Evolutionary conservation across 2,888 invertebrate species (phyloP), one percentile per base, ranked within the genome.

Genomic region (Rotaria macrura): DNA sequence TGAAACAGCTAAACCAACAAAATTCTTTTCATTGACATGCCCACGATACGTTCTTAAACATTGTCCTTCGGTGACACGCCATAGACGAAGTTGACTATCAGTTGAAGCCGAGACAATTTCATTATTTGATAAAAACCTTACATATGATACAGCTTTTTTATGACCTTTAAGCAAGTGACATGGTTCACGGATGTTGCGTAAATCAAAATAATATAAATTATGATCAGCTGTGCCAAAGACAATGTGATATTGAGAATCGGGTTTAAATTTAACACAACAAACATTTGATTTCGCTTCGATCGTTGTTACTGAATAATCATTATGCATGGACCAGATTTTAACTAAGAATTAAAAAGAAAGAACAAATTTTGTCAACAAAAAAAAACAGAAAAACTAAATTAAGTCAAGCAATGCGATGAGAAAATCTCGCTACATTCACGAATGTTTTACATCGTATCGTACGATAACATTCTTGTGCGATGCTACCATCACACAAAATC

Each of bases 201-300:
- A 92, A 92, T 97, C 97, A 91, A 96, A 97, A 90, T 96, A 96
- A 91, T 97, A 96, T 85, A 97, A 96, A 92, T 95, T 95, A 91
- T 96, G 96, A 92, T 97, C 96, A 43, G 97, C 96, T n/a, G 95
- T 95, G 25, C 96, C 96, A 92, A 96, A 96, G 2, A 96, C 96
- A 87, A 97, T 92, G 90, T 96, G 95, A 90, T 94, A 95, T 0
- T 95, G 94, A 87, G 94, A 95, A 87, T 93, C 92, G 1, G 95
- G 95, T 90, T 94, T 95, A 90, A 95, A 95, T 90, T 96, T 94
- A 29, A 97, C 96, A 91, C 96, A 96, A 91, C 96, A 97, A 85
- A 97, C 96, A 91, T 97, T 96, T 87, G 96, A 96, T 91, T 95
- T 95, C 1, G 96, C 96, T 91, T 96, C 96, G 29, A 97, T 91